phyloP scores from a whole-genome alignment of 2,113 vertebrate genomes.

The Calyptomena viridis region DNA sequence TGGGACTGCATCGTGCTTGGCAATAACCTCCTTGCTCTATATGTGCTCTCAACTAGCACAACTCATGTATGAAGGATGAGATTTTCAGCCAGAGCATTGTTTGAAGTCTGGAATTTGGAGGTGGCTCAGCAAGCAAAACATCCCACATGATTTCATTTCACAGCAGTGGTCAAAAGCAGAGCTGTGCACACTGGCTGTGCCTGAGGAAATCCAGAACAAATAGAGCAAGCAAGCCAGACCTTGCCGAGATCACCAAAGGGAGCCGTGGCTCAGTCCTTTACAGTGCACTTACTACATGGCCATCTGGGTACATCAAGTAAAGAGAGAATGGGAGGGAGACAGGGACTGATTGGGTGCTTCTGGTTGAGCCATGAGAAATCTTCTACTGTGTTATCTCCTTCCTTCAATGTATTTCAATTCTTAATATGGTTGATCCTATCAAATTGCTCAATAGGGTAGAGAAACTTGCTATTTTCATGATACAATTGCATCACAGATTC shows the following conservation, averaged over 20 bases:
- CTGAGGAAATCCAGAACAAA: conserved; percentile 26
- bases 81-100: conserved; percentile 5
- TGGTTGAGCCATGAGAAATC: background rate
- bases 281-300: background rate
- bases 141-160: background rate
- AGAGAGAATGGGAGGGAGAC: background rate
- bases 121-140: conserved; percentile 16
- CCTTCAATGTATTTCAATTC: background rate
- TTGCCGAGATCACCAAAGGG: background rate
- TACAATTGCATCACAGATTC: background rate
- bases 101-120: conserved; percentile 8
- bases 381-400: background rate
- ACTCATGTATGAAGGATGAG: background rate
- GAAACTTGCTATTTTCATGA: background rate
- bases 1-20: background rate
- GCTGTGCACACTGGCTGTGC: background rate
- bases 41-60: background rate
- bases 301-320: background rate
- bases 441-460: background rate
- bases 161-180: conserved; percentile 17
- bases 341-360: background rate
- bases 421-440: background rate
- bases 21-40: background rate
- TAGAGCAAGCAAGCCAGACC: background rate
- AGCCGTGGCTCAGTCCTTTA: background rate